Conservation (phyloP, 1,140 invertebrate genomes). For the Laodelphax striatellus region DNA sequence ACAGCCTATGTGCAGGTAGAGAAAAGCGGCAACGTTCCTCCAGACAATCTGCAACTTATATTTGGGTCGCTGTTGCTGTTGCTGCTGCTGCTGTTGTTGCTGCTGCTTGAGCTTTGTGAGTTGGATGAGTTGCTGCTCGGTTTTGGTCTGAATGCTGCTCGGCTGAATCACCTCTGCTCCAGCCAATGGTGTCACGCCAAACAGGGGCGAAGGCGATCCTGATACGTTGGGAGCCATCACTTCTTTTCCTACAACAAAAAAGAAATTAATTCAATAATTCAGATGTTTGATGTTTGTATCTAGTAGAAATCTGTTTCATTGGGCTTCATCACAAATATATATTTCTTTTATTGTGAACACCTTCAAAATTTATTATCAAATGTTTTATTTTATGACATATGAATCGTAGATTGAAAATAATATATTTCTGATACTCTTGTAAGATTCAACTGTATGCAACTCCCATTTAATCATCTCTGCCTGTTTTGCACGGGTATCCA, state of each 20-base stretch:
- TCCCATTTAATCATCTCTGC: too few species aligned
- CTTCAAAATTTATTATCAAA: too few species aligned
- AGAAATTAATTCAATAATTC: not conserved
- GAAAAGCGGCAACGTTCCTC: slow-evolving; percentile 55
- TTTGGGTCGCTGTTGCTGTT: slow-evolving; percentile 21
- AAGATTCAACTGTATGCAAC: too few species aligned
- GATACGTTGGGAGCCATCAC: slow-evolving; percentile 28
- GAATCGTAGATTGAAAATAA: too few species aligned
- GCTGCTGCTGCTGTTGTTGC: not conserved
- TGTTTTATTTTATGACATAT: too few species aligned
- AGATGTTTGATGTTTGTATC: not conserved
- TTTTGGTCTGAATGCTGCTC: slow-evolving; percentile 18
- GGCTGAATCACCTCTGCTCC: slow-evolving; percentile 26
- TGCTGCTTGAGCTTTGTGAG: slow-evolving; percentile 18
- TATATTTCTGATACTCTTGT: too few species aligned
- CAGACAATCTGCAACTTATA: slow-evolving; percentile 54
- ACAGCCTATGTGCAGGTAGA: slow-evolving; percentile 47
- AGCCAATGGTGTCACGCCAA: slow-evolving; percentile 19
- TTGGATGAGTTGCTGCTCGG: not conserved
- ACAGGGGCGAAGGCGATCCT: slow-evolving; percentile 25
- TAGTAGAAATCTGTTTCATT: too few species aligned
- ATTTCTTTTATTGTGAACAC: too few species aligned
- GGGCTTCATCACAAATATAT: too few species aligned
- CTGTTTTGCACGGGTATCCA: too few species aligned
- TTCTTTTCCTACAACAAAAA: not conserved